Conservation (phyloP, 2,797 vertebrate genomes). For the Danio choprae region DNA sequence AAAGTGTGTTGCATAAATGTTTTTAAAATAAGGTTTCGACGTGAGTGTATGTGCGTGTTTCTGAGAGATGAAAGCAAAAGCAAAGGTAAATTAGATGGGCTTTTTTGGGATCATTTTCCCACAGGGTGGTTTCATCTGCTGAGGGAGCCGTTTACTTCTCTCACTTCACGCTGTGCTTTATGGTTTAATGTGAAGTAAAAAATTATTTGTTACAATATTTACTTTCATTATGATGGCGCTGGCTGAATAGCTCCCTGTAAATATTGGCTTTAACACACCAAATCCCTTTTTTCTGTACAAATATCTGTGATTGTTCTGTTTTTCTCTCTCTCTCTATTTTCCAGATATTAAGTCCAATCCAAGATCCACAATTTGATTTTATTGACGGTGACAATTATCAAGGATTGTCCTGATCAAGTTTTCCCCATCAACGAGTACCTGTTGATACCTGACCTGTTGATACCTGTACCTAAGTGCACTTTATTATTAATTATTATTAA, state of each 20-base stretch:
- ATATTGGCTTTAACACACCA: not conserved
- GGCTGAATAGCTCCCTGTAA: not conserved
- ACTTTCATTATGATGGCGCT: constrained; percentile 7
- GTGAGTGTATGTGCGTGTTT: constrained; percentile 18
- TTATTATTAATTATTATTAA: too few relatives aligned
- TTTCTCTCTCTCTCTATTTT: too few relatives aligned
- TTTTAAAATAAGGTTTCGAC: constrained; percentile 15
- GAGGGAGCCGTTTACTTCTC: constrained; percentile 7
- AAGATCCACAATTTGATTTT: not conserved
- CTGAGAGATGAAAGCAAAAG: constrained; percentile 37
- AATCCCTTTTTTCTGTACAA: not conserved
- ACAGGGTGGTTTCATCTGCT: constrained; percentile 19
- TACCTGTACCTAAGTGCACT: too few relatives aligned
- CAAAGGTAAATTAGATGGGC: constrained; percentile 42
- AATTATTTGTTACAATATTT: constrained; percentile 29
- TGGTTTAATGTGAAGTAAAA: constrained; percentile 15
- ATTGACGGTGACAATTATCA: not conserved
- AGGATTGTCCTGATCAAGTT: too few relatives aligned
- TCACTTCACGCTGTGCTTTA: not conserved
- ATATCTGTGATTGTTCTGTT: not conserved
- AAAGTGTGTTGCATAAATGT: constrained; percentile 28
- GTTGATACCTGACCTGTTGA: too few relatives aligned
- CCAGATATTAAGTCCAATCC: not conserved
- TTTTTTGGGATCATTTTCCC: constrained; percentile 18
- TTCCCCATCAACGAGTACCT: too few relatives aligned